Base-by-base conservation (phyloP, 2,888 invertebrate species). In the Tetropium fuscum region DNA sequence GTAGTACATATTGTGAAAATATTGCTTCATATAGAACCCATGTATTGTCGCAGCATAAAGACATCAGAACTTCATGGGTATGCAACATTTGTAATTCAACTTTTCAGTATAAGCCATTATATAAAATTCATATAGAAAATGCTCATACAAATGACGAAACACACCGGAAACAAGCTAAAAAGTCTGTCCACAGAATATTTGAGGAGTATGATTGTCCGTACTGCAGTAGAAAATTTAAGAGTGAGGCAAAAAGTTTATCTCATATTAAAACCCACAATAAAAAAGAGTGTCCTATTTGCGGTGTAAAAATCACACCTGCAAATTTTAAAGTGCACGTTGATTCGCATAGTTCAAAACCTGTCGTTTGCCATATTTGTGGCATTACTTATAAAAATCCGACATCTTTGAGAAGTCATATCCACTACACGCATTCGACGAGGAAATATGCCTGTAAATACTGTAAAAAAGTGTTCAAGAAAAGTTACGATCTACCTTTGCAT, bases 351-450 rank as follows among this genome's bases (percentile, higher is more conserved):
- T 71, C 72, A 47, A 58, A 69, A 1, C 76, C 74, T n/a, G 71
- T 72, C 30, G 67, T 74, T 16, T 79, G 78, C 60, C 74, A 78
- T 25, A 62, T 78, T n/a, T 79, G 79, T 59, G 76, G 78, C 3
- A 67, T 70, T 8, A 70, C 71, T 7, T 69, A 72, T 32, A 76
- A 75, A 54, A 79, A 77, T 65, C 68, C 69, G 8, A 76, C 77
- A 38, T 70, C 70, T 25, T 57, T 73, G 16, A 60, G 72, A 32
- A 70, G 71, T 4, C 73, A 73, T 53, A 68, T 73, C 58, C 70
- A 72, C 49, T 72, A 73, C 19, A 73, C 73, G 4, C 73, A 73
- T 60, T 72, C 71, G 0, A 64, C 67, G 15, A 70, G 69, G 22
- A 59, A 51, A n/a, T 67, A 68, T 34, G 49, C 61, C 13, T 73